phyloP scores from a whole-genome alignment of 2,113 vertebrate genomes.

The Pitta sordida region DNA sequence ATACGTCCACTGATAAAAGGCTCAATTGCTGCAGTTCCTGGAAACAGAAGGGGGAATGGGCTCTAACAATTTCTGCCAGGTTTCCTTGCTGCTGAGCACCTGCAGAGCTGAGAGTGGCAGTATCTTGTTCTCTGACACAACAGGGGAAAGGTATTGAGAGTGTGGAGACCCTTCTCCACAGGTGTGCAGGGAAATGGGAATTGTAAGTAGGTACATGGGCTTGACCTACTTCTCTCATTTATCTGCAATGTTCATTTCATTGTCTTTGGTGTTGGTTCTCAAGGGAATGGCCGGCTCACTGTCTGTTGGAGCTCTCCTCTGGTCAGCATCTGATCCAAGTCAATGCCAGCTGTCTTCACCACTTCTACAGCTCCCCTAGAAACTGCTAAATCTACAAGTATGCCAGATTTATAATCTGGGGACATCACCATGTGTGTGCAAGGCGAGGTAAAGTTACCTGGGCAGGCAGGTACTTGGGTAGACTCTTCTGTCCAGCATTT shows the following conservation, averaged over 20 bases:
- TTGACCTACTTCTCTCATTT: not conserved
- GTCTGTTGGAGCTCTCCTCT: not conserved
- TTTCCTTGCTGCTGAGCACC: not conserved
- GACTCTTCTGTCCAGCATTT: too few species aligned
- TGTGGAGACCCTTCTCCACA: not conserved
- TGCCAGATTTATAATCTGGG: not conserved
- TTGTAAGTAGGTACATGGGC: not conserved
- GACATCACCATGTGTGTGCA: rapidly evolving
- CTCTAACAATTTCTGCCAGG: not conserved
- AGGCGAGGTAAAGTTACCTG: not conserved
- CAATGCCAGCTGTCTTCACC: not conserved
- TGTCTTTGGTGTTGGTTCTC: not conserved
- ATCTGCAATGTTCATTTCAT: not conserved
- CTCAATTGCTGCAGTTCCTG: not conserved
- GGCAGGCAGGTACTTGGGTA: not conserved
- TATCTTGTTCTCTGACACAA: not conserved
- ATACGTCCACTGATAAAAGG: not conserved
- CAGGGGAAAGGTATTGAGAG: not conserved
- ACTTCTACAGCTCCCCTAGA: not conserved
- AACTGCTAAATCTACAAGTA: not conserved
- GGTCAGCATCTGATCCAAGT: not conserved
- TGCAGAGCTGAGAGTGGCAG: not conserved
- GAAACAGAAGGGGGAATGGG: not conserved
- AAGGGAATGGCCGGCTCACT: not conserved
- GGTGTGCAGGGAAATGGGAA: not conserved